Conservation (phyloP, 2,113 vertebrate genomes). For the Marmota monax region DNA sequence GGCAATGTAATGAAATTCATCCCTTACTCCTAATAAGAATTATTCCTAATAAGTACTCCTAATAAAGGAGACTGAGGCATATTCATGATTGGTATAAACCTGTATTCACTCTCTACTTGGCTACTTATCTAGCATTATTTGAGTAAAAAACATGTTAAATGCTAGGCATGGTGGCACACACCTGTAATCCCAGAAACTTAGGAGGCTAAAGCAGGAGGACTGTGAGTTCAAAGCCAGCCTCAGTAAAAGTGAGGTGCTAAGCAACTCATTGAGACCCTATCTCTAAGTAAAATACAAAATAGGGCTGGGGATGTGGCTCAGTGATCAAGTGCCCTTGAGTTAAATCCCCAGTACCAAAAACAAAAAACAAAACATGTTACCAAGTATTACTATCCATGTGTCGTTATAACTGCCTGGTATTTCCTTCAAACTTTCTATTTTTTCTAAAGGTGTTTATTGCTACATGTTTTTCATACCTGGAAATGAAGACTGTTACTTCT, state of each 20-base stretch:
- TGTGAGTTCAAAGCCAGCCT: no score
- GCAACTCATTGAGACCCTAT: no score
- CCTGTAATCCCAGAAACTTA: no score
- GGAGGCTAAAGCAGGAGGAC: no score
- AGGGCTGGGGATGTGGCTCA: no score
- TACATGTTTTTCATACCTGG: background rate
- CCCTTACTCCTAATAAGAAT: background rate
- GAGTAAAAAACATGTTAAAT: background rate
- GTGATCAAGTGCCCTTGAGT: no score
- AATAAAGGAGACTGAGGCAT: background rate
- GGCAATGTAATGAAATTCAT: background rate
- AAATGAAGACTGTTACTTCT: background rate
- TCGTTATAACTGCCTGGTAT: background rate
- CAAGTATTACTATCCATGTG: background rate
- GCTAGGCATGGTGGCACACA: no score
- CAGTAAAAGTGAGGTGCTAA: no score
- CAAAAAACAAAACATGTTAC: background rate
- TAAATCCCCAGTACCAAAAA: no score
- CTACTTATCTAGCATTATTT: background rate
- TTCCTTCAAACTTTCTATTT: constrained; percentile 2
- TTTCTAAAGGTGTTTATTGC: background rate
- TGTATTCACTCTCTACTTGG: background rate
- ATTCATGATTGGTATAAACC: background rate
- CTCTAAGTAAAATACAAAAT: no score
- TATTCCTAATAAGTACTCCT: background rate